A percentile compares a stretch with the other conserved stretches of the same genome.
Evolutionary conservation across 2,797 vertebrate species (phyloP).

Genomic region (Gallinago solitaria): DNA sequence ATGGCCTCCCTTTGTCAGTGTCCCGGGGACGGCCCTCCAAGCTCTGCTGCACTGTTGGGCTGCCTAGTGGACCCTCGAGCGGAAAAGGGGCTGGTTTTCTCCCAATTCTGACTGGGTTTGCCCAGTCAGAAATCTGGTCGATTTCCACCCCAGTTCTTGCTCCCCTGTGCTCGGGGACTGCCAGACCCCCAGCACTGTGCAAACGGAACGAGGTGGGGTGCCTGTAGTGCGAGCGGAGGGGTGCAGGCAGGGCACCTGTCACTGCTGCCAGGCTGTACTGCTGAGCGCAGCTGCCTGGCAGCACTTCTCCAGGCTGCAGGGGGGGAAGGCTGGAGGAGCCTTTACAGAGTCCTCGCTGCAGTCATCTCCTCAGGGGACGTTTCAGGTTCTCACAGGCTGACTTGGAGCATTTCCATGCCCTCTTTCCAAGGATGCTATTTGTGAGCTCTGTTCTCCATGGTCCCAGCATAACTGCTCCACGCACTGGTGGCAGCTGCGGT

Average conservation of each 20-base stretch:
- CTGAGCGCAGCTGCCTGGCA: background rate
- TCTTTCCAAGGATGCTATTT: background rate
- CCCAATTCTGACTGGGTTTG: background rate
- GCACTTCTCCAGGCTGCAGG: background rate
- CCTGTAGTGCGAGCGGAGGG: background rate
- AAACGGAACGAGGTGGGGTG: accelerated
- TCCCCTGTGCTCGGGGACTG: background rate
- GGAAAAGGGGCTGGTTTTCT: background rate
- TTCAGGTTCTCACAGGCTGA: background rate
- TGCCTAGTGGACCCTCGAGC: background rate
- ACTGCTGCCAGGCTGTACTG: background rate
- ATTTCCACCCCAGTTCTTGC: background rate
- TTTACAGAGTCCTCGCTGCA: background rate
- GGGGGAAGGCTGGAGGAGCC: background rate
- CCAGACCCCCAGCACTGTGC: background rate
- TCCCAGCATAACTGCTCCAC: background rate
- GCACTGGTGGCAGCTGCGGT: background rate
- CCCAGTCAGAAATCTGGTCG: no score
- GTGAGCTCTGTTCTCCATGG: background rate
- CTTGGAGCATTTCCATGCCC: background rate
- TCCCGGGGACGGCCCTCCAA: background rate
- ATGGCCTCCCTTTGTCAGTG: background rate
- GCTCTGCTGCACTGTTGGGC: background rate
- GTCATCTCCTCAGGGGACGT: background rate
- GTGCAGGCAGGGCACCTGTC: background rate